These are phyloP conservation scores for Tupaia tana DNA, from an alignment of 2,113 vertebrate species.

Conservation along the genomic window DNA sequence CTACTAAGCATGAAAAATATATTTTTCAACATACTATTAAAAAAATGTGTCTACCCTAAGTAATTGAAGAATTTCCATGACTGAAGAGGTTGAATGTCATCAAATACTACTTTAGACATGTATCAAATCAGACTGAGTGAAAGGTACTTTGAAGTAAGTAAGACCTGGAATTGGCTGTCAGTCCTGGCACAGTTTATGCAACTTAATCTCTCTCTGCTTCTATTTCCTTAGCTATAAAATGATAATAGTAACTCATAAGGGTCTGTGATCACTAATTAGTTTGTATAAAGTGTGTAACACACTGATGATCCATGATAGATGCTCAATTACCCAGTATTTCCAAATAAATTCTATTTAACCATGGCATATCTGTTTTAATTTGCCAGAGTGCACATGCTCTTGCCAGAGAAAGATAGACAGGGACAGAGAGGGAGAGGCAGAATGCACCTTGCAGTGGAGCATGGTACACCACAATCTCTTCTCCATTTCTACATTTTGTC, in stretches of 20 bases:
- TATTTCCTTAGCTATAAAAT: constrained; percentile 16
- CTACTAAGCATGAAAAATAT: constrained; percentile 24
- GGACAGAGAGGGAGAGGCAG: no score
- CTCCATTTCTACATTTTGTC: no score
- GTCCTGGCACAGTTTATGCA: neutral
- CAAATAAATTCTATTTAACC: constrained; percentile 39
- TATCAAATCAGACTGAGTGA: neutral
- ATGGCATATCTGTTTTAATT: neutral
- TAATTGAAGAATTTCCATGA: constrained; percentile 25
- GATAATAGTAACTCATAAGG: neutral
- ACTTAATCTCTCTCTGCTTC: neutral
- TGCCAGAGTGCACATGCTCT: no score
- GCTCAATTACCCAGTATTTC: constrained; percentile 34
- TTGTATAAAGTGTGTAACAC: neutral
- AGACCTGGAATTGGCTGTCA: neutral
- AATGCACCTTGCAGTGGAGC: no score
- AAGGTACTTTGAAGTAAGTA: neutral
- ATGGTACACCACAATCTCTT: no score
- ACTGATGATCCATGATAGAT: neutral
- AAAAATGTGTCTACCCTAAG: constrained; percentile 30
- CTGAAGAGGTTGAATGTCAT: neutral
- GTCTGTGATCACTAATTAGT: constrained; percentile 29
- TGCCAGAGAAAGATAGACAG: no score
- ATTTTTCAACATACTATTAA: constrained; percentile 38
- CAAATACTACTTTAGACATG: constrained; percentile 20